Percentiles rank a stretch among this genome's conserved stretches.
phyloP scores from a whole-genome alignment of 2,888 invertebrate species.

The Hydroisotoma schaefferi region DNA sequence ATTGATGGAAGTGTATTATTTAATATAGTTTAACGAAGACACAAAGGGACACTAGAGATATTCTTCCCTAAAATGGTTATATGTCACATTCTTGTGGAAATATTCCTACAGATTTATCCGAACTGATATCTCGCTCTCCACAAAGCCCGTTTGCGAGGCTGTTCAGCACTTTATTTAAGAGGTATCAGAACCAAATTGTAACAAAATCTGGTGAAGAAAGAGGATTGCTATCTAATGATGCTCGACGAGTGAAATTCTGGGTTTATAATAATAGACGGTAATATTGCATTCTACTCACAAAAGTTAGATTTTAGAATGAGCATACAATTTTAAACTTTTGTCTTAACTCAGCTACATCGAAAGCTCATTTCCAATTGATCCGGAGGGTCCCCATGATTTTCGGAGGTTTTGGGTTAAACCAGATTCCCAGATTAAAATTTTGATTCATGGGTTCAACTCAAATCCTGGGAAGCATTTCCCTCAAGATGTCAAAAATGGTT shows the following conservation, averaged over 20 bases:
- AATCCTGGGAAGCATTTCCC: constrained; percentile 18
- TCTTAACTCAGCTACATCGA: constrained; percentile 8
- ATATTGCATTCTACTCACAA: neutral
- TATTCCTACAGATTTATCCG: constrained; percentile 3
- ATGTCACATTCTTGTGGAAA: neutral
- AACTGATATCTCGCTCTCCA: neutral
- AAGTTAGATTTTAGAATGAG: neutral
- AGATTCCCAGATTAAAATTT: constrained; percentile 21
- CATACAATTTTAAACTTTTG: neutral
- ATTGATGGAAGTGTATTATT: neutral
- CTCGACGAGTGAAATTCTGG: constrained; percentile 14
- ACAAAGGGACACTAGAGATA: too few relatives aligned
- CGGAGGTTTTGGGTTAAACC: neutral
- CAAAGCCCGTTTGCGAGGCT: neutral
- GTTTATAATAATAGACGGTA: constrained; percentile 24
- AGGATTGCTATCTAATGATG: constrained; percentile 19
- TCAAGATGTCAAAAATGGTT: constrained; percentile 27
- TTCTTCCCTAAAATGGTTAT: too few relatives aligned
- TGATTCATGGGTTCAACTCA: constrained; percentile 34
- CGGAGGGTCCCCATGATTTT: constrained; percentile 1
- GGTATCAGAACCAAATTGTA: constrained; percentile 8
- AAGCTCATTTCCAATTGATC: constrained; percentile 10
- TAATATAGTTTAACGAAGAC: too few relatives aligned
- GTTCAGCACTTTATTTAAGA: constrained; percentile 13
- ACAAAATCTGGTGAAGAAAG: neutral